Percentiles rank a stretch among this genome's conserved stretches.
Evolutionary conservation across 35 echinoderm and acorn worm genomes (phyloP).

Genomic region (Acanthaster planci): DNA sequence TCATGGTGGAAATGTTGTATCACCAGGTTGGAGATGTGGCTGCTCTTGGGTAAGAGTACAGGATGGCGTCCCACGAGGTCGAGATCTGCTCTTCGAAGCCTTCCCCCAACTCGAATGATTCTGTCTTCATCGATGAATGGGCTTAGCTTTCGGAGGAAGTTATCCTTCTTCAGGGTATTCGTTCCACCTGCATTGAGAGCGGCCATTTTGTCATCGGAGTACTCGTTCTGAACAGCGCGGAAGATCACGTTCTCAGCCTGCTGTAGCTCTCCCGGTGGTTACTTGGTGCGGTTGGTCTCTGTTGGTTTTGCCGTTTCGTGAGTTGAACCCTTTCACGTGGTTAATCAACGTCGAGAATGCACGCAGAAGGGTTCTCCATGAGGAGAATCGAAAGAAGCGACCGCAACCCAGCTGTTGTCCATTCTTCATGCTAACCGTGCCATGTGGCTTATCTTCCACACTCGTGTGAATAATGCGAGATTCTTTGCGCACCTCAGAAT

Average conservation of each 20-base stretch:
- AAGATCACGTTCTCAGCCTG: conserved; percentile 31
- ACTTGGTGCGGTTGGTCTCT: too few relatives aligned
- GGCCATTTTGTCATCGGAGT: conserved; percentile 22
- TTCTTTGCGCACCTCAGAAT: too few relatives aligned
- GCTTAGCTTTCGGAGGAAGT: conserved; percentile 27
- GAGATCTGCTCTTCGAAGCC: conserved; percentile 18
- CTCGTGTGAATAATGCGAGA: too few relatives aligned
- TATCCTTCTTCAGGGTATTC: background rate
- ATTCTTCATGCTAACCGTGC: too few relatives aligned
- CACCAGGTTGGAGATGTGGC: background rate
- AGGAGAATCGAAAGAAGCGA: conserved; percentile 32
- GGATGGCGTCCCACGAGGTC: conserved; percentile 34
- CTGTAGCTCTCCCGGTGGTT: background rate
- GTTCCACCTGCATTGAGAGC: background rate
- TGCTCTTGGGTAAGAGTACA: conserved; percentile 1
- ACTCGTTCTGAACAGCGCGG: conserved; percentile 31
- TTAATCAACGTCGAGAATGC: background rate
- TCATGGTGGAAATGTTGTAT: background rate
- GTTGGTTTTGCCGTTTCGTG: too few relatives aligned
- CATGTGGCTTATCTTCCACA: too few relatives aligned
- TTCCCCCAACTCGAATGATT: conserved; percentile 48
- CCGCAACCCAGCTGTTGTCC: too few relatives aligned
- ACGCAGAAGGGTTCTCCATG: conserved; percentile 5
- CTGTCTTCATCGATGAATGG: conserved; percentile 39
- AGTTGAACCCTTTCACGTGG: too few relatives aligned